Base-by-base conservation (phyloP, 2,113 vertebrate species). In the Columbina picui region DNA sequence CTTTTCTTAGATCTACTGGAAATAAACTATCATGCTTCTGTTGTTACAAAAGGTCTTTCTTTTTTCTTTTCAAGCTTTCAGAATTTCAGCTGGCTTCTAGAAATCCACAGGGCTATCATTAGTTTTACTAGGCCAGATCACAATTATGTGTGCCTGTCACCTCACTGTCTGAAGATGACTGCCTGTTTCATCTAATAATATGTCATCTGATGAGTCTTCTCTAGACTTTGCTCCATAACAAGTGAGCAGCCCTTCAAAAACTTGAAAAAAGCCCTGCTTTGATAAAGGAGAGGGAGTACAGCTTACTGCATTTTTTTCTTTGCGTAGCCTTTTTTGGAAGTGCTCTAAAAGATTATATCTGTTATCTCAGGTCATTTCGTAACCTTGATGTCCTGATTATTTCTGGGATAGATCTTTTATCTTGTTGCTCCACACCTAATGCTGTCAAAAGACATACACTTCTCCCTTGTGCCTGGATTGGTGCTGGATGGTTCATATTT, bases 321-420 rank as follows among this genome's bases (percentile, higher is more conserved):
- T 53, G 8, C 1, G 6, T 12, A 84, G 13, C 38, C 25, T 91
- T 81, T 11, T 78, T 81, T 81, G 50, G 15, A 1, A 1, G n/a
- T 87, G 55, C 22, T 85, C 75, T 93, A 82, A 85, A 92, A 82
- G 25, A 25, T 2, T 4, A 43, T 30, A 59, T 47, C 16, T 82
- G 14, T 86, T 86, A 50, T 36, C 30, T 90, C 36, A 87, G 50
- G 50, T 87, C 41, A 91, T 95, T 84, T 89, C 59, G 65, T 45
- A 94, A 84, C 25, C 60, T 38, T 84, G 59, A 67, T 95, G 30
- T 81, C 64, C 63, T 89, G 76, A 91, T 89, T 74, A 80, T 92
- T 94, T 86, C 55, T 73, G 55, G 45, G 36, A 67, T 5, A 63
- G 27, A 43, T 23, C 17, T 84, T 94, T 63, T 61, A 87, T 74